These are phyloP conservation scores for Catocala nupta DNA, from an alignment of 2,888 invertebrate species.

Conservation along the genomic window DNA sequence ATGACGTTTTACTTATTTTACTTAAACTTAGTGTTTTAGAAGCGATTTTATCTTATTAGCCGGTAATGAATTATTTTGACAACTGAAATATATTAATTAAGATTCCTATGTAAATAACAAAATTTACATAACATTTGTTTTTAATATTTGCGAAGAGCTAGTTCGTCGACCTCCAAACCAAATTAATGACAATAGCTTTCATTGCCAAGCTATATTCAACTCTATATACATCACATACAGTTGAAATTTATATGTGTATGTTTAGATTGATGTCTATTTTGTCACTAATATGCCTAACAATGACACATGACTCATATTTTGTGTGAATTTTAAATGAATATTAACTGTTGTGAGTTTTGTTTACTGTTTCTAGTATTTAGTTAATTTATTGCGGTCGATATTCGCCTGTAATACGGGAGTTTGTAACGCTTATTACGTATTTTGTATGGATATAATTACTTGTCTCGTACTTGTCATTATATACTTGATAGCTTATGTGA, in stretches of 20 bases:
- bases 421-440: not conserved
- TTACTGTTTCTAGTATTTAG: constrained; percentile 47
- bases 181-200: constrained; percentile 29
- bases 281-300: constrained; percentile 62
- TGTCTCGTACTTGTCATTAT: too few relatives aligned
- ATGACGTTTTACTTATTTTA: too few relatives aligned
- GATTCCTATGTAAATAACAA: constrained; percentile 13
- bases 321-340: constrained; percentile 57
- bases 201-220: constrained; percentile 12
- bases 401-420: not conserved
- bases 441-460: too few relatives aligned
- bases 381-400: constrained; percentile 15
- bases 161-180: constrained; percentile 29
- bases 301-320: constrained; percentile 56
- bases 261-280: constrained; percentile 25
- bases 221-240: not conserved
- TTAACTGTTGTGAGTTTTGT: constrained; percentile 48
- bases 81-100: too few relatives aligned
- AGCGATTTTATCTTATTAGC: too few relatives aligned
- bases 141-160: constrained; percentile 14
- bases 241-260: constrained; percentile 14
- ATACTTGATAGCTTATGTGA: too few relatives aligned
- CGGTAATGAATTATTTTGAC: too few relatives aligned
- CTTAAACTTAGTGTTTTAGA: too few relatives aligned
- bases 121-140: constrained; percentile 24